phyloP scores from a whole-genome alignment of 2,797 vertebrate species.

The Jordanella pulchra region DNA sequence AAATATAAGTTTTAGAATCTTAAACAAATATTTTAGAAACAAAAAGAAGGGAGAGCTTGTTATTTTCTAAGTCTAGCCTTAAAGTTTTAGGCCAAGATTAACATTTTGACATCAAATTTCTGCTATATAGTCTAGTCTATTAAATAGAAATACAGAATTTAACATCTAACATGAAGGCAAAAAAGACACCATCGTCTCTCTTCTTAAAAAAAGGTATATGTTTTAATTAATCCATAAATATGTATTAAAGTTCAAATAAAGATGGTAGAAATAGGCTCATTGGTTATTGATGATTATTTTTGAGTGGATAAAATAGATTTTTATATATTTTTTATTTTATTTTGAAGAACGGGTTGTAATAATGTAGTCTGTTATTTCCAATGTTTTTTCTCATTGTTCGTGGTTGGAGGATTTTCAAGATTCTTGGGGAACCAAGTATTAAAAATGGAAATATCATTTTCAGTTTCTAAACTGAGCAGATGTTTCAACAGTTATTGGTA shows the following conservation, averaged over 20 bases:
- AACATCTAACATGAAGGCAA: background rate
- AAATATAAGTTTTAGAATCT: conserved; percentile 3
- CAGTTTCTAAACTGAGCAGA: background rate
- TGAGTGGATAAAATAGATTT: background rate
- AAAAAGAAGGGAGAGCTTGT: background rate
- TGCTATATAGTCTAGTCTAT: too few species aligned
- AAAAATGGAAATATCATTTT: background rate
- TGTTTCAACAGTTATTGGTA: background rate
- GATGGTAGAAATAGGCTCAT: background rate
- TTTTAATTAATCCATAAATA: background rate
- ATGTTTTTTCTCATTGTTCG: background rate
- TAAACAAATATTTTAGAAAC: background rate
- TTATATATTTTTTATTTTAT: too few species aligned
- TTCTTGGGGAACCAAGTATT: background rate
- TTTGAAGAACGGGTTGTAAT: background rate
- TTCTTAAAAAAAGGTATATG: background rate
- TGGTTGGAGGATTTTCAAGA: background rate
- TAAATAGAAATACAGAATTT: background rate
- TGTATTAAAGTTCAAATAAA: background rate
- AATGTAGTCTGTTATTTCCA: background rate
- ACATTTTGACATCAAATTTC: too few species aligned
- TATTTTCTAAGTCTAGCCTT: background rate
- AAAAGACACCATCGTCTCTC: background rate
- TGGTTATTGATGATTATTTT: background rate
- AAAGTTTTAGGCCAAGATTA: too few species aligned